Evolutionary conservation across 1,140 invertebrate genomes (phyloP).

Genomic region (Drosophila obscura): DNA sequence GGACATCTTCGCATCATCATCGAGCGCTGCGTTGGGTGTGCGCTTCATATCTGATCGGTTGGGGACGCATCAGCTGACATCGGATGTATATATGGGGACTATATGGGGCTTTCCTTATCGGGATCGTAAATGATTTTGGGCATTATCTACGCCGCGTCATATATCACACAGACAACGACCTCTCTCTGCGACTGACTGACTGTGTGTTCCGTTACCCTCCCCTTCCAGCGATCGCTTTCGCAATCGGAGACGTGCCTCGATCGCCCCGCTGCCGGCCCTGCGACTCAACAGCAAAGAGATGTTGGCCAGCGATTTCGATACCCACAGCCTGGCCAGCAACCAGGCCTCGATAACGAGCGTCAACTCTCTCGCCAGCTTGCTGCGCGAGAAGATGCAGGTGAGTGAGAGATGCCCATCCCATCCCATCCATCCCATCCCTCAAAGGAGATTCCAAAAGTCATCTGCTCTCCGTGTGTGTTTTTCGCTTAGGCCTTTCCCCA

Average conservation of each 20-base stretch:
- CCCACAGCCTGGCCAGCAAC: conserved; percentile 80
- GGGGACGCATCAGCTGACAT: conserved; percentile 8
- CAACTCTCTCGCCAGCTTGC: conserved; percentile 91
- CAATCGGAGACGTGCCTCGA: conserved; percentile 74
- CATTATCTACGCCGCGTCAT: not conserved
- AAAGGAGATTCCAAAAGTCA: not conserved
- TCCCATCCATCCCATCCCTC: not conserved
- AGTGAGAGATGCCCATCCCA: conserved; percentile 8
- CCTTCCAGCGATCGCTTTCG: conserved; percentile 75
- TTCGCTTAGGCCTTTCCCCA: conserved; percentile 81
- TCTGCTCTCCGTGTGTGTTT: not conserved
- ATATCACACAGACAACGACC: conserved; percentile 5
- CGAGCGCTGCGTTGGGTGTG: no score
- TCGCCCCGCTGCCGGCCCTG: conserved; percentile 77
- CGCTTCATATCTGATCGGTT: not conserved
- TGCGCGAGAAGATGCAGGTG: conserved; percentile 92
- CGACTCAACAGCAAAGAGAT: conserved; percentile 82
- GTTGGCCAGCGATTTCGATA: conserved; percentile 82
- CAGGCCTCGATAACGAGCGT: conserved; percentile 90
- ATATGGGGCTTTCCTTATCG: conserved; percentile 6
- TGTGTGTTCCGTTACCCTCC: not conserved
- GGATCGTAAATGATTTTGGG: conserved; percentile 9
- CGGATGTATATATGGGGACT: not conserved
- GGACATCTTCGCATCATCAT: no score
- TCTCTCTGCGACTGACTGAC: not conserved